These are phyloP conservation scores for Eupeodes corollae DNA, from an alignment of 1,140 invertebrate species.

Conservation along the genomic window DNA sequence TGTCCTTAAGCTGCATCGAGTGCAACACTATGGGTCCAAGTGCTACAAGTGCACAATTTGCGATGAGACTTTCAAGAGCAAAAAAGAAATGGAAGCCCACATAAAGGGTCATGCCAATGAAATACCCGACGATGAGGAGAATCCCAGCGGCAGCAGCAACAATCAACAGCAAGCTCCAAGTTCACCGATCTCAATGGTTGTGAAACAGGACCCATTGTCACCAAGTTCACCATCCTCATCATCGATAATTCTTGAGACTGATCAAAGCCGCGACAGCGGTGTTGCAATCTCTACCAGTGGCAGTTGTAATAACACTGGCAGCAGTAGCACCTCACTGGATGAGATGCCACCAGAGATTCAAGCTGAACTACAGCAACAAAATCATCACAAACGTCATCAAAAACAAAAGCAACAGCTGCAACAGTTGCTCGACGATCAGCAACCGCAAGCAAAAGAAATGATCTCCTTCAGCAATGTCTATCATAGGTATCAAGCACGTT, in stretches of 20 bases:
- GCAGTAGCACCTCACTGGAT: neutral
- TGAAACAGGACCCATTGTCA: constrained; percentile 8
- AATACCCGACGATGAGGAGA: constrained; percentile 35
- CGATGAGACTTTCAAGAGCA: constrained; percentile 76
- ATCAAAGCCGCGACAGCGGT: constrained; percentile 28
- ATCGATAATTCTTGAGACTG: constrained; percentile 11
- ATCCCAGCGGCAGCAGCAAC: constrained; percentile 29
- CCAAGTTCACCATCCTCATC: constrained; percentile 33
- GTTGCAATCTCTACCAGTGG: constrained; percentile 16
- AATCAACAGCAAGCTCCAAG: constrained; percentile 12
- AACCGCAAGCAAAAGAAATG: neutral
- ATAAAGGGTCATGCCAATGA: constrained; percentile 79
- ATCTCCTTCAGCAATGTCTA: neutral
- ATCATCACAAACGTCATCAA: neutral
- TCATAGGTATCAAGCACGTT: neutral
- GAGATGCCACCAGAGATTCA: constrained; percentile 7
- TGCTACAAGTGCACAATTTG: constrained; percentile 86
- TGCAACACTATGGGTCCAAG: constrained; percentile 83
- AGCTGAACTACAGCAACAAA: constrained; percentile 1
- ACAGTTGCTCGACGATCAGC: neutral
- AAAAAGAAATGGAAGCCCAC: constrained; percentile 79
- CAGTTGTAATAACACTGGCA: constrained; percentile 10
- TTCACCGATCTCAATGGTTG: constrained; percentile 10
- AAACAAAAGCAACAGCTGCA: neutral
- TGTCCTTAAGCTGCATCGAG: constrained; percentile 75